Evolutionary conservation across 2,113 vertebrate species (phyloP).

Genomic region (Laticauda laticaudata): DNA sequence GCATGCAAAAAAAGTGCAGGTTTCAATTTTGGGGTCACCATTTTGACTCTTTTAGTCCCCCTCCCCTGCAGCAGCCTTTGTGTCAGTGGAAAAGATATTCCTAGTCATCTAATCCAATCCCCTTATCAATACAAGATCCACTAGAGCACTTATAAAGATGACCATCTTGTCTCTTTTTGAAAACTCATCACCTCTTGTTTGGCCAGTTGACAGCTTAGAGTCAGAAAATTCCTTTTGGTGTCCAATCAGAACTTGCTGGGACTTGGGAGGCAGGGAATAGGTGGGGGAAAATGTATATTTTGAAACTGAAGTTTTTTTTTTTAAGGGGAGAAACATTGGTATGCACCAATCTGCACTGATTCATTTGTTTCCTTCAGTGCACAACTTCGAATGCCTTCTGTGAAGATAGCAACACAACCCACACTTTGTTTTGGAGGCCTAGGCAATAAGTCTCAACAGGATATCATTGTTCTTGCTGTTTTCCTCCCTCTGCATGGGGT

Average conservation of each 20-base stretch:
- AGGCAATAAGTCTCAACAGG: not conserved
- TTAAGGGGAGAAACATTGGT: not conserved
- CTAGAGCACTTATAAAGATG: not conserved
- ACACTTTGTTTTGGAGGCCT: not conserved
- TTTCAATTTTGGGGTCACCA: not conserved
- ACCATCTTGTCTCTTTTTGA: not conserved
- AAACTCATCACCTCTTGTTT: not conserved
- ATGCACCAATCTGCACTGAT: not conserved
- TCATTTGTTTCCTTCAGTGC: not conserved
- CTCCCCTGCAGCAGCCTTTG: not conserved
- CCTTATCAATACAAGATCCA: not conserved
- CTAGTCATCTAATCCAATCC: not conserved
- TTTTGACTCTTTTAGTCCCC: not conserved
- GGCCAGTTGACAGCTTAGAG: not conserved
- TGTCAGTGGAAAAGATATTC: not conserved
- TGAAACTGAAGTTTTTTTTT: not conserved
- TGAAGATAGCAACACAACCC: not conserved
- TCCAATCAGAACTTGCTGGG: not conserved
- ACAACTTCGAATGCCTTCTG: not conserved
- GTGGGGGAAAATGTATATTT: not conserved
- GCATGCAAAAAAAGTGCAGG: not conserved
- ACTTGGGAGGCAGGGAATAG: too few relatives aligned
- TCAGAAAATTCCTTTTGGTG: not conserved
- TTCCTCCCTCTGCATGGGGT: slow-evolving; percentile 42
- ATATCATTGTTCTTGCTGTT: not conserved